phyloP scores from a whole-genome alignment of 2,888 invertebrate genomes.

The Tenodera sinensis region DNA sequence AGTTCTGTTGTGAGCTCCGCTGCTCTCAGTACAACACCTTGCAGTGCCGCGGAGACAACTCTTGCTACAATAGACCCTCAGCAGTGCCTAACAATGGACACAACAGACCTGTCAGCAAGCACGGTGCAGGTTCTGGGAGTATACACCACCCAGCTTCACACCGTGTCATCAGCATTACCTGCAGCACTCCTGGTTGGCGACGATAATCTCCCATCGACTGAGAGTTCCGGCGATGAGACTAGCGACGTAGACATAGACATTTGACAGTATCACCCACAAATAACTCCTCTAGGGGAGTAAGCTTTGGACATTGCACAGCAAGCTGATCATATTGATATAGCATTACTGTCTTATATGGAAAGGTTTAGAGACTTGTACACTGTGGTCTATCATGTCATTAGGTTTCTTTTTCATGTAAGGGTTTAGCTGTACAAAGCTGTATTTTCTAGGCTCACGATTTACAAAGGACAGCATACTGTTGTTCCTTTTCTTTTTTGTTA shows the following conservation, averaged over 20 bases:
- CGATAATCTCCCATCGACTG: conserved; percentile 45
- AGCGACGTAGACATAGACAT: conserved; percentile 48
- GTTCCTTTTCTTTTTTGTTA: background rate
- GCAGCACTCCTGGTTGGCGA: conserved; percentile 47
- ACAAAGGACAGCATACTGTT: background rate
- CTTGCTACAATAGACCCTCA: conserved; percentile 10
- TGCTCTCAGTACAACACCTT: background rate
- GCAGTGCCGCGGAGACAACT: background rate
- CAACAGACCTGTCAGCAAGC: conserved; percentile 15
- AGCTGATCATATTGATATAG: no score
- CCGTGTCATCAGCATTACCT: conserved; percentile 45
- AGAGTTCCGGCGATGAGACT: conserved; percentile 45
- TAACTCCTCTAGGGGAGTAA: background rate
- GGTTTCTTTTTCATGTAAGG: no score
- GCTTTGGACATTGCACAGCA: background rate
- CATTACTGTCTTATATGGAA: no score
- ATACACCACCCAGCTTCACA: conserved; percentile 45
- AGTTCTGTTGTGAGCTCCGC: background rate
- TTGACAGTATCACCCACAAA: conserved; percentile 16
- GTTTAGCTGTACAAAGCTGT: background rate
- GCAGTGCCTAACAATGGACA: conserved; percentile 16
- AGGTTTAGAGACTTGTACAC: no score
- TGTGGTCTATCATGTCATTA: no score
- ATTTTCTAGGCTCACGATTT: background rate
- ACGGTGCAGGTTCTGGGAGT: conserved; percentile 47